phyloP scores from a whole-genome alignment of 2,888 invertebrate genomes.

The Netelia inedita region DNA sequence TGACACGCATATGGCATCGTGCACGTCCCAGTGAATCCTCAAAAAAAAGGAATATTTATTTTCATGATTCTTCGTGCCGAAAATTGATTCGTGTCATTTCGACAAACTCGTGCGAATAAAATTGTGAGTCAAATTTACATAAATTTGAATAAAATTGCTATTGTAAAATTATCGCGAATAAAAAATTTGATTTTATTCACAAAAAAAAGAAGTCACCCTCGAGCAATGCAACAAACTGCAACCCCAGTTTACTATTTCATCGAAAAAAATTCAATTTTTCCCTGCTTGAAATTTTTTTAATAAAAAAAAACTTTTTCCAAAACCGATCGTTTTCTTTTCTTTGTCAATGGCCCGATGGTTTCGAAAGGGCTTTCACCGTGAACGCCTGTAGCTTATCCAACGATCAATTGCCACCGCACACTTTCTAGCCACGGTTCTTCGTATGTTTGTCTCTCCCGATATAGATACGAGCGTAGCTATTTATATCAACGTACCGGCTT shows the following conservation, averaged over 20 bases:
- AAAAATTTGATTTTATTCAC: too few species aligned
- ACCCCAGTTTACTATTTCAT: too few species aligned
- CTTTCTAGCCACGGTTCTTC: slow-evolving; percentile 39
- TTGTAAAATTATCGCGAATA: too few species aligned
- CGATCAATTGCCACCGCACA: slow-evolving; percentile 51
- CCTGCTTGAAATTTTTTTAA: too few species aligned
- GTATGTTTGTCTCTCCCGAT: slow-evolving; percentile 38
- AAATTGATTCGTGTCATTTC: neutral
- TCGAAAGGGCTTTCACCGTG: slow-evolving; percentile 29
- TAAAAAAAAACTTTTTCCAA: too few species aligned
- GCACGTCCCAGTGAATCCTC: neutral
- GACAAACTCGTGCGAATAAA: too few species aligned
- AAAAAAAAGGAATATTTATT: neutral
- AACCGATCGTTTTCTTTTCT: neutral
- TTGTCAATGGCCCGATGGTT: neutral
- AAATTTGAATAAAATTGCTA: too few species aligned
- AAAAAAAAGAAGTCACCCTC: too few species aligned
- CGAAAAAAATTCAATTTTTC: too few species aligned
- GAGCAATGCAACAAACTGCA: too few species aligned
- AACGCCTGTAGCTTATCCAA: slow-evolving; percentile 42
- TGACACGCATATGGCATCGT: slow-evolving; percentile 25
- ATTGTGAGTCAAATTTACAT: too few species aligned
- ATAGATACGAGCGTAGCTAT: slow-evolving; percentile 52
- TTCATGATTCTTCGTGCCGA: neutral
- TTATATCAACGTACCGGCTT: slow-evolving; percentile 41